Evolutionary conservation across 2,113 vertebrate species (phyloP).

Genomic region (Pollimyrus isidori): DNA sequence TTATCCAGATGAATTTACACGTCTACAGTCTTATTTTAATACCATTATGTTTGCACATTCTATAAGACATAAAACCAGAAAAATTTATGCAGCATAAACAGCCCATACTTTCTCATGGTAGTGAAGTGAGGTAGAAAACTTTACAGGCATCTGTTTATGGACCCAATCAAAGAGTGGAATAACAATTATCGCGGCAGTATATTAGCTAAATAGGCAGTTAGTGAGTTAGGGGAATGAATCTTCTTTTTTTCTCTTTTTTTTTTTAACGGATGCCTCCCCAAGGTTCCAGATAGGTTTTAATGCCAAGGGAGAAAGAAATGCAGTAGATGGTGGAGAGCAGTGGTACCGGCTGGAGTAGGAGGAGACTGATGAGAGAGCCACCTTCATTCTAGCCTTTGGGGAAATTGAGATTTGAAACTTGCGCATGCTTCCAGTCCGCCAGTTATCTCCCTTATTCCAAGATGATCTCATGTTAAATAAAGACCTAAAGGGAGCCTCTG

Average conservation of each 20-base stretch:
- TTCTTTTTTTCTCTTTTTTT: background rate
- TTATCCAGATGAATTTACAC: background rate
- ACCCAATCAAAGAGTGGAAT: background rate
- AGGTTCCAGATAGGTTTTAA: background rate
- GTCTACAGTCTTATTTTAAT: background rate
- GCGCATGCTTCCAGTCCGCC: background rate
- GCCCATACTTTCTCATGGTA: background rate
- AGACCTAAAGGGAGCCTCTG: background rate
- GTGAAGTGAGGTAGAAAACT: background rate
- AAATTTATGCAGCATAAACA: constrained; percentile 1
- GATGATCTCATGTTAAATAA: constrained; percentile 18
- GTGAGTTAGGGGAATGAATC: background rate
- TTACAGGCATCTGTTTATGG: constrained; percentile 11
- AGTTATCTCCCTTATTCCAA: background rate
- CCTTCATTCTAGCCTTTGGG: background rate
- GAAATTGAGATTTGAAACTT: constrained; percentile 11
- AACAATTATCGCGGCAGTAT: background rate
- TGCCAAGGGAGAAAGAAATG: background rate
- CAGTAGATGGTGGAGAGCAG: background rate
- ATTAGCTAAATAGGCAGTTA: constrained; percentile 6
- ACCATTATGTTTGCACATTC: background rate
- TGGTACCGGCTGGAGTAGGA: background rate
- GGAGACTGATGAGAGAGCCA: background rate
- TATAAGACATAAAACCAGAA: background rate
- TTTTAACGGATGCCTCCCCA: background rate